phyloP scores from a whole-genome alignment of 2,888 invertebrate species.

The Dermolepida albohirtum region DNA sequence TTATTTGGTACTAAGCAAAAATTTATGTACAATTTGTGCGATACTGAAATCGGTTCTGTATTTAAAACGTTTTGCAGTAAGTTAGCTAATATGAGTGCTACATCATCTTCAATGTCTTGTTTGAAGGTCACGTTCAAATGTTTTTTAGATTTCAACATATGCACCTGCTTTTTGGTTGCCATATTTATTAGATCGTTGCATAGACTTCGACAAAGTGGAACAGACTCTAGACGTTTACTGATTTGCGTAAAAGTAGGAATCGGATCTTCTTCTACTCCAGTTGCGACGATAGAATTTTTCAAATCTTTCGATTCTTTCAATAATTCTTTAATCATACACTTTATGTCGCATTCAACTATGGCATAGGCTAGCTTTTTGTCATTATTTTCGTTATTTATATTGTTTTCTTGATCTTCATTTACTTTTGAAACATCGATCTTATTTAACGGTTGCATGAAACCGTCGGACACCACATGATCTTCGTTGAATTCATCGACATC shows the following conservation, averaged over 20 bases:
- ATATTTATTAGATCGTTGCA: conserved; percentile 21
- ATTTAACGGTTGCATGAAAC: too few relatives aligned
- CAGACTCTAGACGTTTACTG: conserved; percentile 13
- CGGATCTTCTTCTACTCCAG: conserved; percentile 29
- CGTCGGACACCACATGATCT: too few relatives aligned
- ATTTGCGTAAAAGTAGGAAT: conserved; percentile 14
- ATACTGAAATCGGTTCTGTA: background rate
- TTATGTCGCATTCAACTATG: conserved; percentile 39
- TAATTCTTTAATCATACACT: conserved; percentile 43
- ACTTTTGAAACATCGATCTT: background rate
- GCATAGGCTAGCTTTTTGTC: conserved; percentile 36
- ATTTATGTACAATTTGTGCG: conserved; percentile 28
- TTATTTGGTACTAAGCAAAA: conserved; percentile 37
- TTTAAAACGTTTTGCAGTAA: conserved; percentile 26
- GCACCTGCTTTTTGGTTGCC: conserved; percentile 12
- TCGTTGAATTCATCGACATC: background rate
- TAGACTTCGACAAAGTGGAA: conserved; percentile 10
- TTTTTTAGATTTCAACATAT: conserved; percentile 17
- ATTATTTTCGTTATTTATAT: conserved; percentile 5
- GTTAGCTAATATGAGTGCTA: conserved; percentile 9
- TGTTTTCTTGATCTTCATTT: background rate
- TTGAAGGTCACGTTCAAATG: conserved; percentile 23
- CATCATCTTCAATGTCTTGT: conserved; percentile 16
- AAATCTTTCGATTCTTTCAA: conserved; percentile 38
- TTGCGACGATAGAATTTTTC: conserved; percentile 37